Conservation (phyloP, 1,140 invertebrate genomes). For the Conopomorpha cramerella region DNA sequence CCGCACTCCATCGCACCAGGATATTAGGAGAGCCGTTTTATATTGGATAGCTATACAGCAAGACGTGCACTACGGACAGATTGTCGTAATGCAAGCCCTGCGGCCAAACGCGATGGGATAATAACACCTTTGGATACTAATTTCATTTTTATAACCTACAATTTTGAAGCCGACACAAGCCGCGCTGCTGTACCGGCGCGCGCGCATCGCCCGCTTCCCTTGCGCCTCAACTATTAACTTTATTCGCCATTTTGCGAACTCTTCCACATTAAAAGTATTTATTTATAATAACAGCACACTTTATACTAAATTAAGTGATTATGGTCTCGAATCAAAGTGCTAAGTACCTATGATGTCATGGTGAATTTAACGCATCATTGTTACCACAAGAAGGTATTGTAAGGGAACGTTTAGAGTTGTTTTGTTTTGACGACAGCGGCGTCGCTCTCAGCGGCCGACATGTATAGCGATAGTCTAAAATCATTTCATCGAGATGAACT, state of each 20-base stretch:
- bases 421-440: no score
- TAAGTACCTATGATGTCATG: conserved; percentile 48
- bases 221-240: conserved; percentile 56
- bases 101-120: conserved; percentile 61
- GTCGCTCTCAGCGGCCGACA: no score
- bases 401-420: no score
- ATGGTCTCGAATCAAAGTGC: conserved; percentile 32
- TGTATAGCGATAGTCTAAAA: no score
- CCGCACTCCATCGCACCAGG: conserved; percentile 44
- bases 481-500: no score
- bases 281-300: conserved; percentile 47
- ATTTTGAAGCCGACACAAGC: conserved; percentile 60
- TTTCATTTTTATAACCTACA: conserved; percentile 63
- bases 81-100: conserved; percentile 58
- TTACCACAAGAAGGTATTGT: no score
- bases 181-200: conserved; percentile 56
- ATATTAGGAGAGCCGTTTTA: conserved; percentile 59
- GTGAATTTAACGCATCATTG: conserved; percentile 31
- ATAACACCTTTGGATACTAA: conserved; percentile 63
- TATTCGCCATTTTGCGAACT: conserved; percentile 56
- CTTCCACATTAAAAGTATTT: conserved; percentile 49
- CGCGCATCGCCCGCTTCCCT: conserved; percentile 35
- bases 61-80: conserved; percentile 58
- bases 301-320: conserved; percentile 51
- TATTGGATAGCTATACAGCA: conserved; percentile 55